Evolutionary conservation across 2,113 vertebrate species (phyloP).

Genomic region (Sceloporus tristichus): DNA sequence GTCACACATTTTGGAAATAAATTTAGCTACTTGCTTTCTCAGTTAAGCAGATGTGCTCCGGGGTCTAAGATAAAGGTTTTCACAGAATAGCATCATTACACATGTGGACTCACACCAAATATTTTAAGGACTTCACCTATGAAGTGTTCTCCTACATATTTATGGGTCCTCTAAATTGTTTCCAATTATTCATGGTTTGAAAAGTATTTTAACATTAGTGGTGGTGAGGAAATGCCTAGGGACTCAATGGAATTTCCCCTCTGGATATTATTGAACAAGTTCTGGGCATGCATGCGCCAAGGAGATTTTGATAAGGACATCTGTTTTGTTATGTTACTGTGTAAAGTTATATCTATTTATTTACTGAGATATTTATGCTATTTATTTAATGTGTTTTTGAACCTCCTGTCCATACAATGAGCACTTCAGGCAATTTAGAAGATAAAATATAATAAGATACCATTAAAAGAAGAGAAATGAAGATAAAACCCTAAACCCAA

Average conservation of each 20-base stretch:
- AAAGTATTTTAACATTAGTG: background rate
- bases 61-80: background rate
- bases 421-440: background rate
- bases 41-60: background rate
- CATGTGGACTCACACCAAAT: background rate
- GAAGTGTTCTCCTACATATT: background rate
- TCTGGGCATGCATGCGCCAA: background rate
- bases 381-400: background rate
- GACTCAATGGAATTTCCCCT: background rate
- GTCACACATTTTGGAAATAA: background rate
- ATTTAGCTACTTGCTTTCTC: too few relatives aligned
- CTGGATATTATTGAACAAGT: background rate
- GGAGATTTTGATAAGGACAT: background rate
- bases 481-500: background rate
- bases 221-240: background rate
- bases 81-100: too few relatives aligned
- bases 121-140: background rate
- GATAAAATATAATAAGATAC: conserved; percentile 1
- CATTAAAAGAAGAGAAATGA: background rate
- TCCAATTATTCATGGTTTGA: background rate
- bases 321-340: background rate
- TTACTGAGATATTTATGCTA: background rate
- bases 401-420: background rate
- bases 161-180: background rate
- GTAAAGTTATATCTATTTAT: background rate